Base-by-base conservation (phyloP, 2,797 vertebrate species). In the Urosaurus nigricauda region DNA sequence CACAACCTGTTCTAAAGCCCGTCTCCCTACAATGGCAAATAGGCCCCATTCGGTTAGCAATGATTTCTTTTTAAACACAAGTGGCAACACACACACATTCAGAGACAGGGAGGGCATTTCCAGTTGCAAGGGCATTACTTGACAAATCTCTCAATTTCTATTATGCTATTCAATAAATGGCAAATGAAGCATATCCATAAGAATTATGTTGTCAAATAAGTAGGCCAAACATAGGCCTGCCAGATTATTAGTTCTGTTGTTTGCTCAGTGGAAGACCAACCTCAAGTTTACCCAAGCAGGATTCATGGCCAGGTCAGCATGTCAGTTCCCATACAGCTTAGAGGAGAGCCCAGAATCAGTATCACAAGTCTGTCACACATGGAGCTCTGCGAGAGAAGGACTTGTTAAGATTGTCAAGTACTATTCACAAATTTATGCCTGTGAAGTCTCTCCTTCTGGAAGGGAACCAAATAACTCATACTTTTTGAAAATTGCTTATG, bases 401-500 rank as follows among this genome's bases (percentile, higher is more conserved):
- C 92, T 96, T 95, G 93, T 95, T 96, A 95, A 93, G 94, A 95
- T 88, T 97, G 95, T 94, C 96, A 96, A 96, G 95, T 91, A 94
- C 94, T 91, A 94, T 94, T 96, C 95, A 96, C 80, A 47, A 95
- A 96, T 97, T 95, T 96, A 97, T 95, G 96, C 95, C 91, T 93
- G 85, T 91, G 87, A 93, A 96, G 91, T 92, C 91, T 92, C 82
- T 95, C 91, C 92, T 95, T 81, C 92, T 96, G 96, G 94, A 97
- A 96, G 85, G 89, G 89, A 95, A 95, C 92, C 94, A 95, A 95
- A 95, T 96, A 96, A 96, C 94, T 97, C 96, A 96, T 91, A 94
- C 92, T 95, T 96, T 97, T 92, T 94, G 93, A 96, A 96, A 97
- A 97, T 96, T 95, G 93, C 96, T 97, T 95, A 91, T 96, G 97